Percentiles rank a stretch among this genome's conserved stretches.
These are phyloP conservation scores for Bombylius discolor DNA, from an alignment of 2,888 invertebrate genomes.

Conservation along the genomic window DNA sequence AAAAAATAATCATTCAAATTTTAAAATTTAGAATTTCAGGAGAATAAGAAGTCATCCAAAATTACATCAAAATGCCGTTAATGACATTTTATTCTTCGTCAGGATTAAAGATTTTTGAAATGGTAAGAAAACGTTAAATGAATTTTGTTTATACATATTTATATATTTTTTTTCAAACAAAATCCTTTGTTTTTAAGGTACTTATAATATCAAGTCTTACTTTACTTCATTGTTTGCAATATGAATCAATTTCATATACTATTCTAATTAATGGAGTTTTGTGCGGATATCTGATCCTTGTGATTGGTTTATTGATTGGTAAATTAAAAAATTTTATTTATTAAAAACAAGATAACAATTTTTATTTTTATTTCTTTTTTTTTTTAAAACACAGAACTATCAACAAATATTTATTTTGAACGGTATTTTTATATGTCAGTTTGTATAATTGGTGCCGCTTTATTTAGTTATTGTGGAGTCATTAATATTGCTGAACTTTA, in stretches of 20 bases:
- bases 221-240: too few species aligned
- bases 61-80: too few species aligned
- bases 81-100: too few species aligned
- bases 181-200: too few species aligned
- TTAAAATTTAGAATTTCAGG: too few species aligned
- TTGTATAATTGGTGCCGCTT: background rate
- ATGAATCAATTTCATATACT: background rate
- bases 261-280: background rate
- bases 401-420: background rate
- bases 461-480: background rate
- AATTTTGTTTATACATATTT: too few species aligned
- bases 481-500: background rate
- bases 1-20: too few species aligned
- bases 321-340: background rate
- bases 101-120: too few species aligned
- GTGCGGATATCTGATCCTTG: background rate
- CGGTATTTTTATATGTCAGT: background rate
- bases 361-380: background rate
- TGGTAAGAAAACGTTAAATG: too few species aligned
- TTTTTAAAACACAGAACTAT: background rate
- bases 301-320: background rate
- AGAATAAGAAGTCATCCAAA: too few species aligned
- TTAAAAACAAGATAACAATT: background rate
- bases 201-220: too few species aligned
- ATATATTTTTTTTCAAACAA: too few species aligned